Base-by-base conservation (phyloP, 1,140 invertebrate genomes). In the Zaprionus tsacasi region DNA sequence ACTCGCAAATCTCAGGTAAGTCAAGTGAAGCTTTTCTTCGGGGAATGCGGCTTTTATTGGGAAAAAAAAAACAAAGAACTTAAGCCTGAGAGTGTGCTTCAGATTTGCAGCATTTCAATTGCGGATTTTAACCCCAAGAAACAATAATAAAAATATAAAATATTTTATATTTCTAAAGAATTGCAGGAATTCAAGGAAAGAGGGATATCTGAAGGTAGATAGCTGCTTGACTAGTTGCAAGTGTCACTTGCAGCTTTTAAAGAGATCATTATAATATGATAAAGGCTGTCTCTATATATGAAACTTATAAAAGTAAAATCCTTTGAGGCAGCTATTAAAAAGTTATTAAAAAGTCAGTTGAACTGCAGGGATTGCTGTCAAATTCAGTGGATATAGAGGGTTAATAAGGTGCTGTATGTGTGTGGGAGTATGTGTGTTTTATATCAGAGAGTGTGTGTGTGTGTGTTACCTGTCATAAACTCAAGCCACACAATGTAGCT, bases 41-140 rank as follows among this genome's bases (percentile, higher is more conserved):
- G 40, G n/a, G 7, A 35, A 35, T 35, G 6, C 10, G 33, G 33
- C 33, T 8, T 35, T 35, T 35, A 35, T 35, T 35, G 33, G 33
- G 1, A 35, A 35, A 13, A 40, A 2, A 21, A 50, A 25, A 21
- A 21, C 21, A 50, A 12, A 12, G 10, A 50, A 25, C 17, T 50
- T 50, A 50, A 50, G 17, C 45, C 17, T 4, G 17, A 6, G 12
- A 50, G 45, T 50, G 45, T 25, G 45, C 45, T 50, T 5, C 8
- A 50, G 45, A 50, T 50, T 50, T 50, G 45, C 45, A 11, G 17
- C 40, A 50, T 21, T 50, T 50, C 15, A 50, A 50, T 50, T 50
- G 45, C 0, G 21, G 21, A 21, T 25, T 25, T 50, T 25, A 50
- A 12, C 17, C 40, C 40, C 4, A 12, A 50, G 17, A 25, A 48